Percentiles rank a stretch among this genome's conserved stretches.
These are phyloP conservation scores for Spisula solida DNA, from an alignment of 2,888 invertebrate genomes.

Conservation along the genomic window DNA sequence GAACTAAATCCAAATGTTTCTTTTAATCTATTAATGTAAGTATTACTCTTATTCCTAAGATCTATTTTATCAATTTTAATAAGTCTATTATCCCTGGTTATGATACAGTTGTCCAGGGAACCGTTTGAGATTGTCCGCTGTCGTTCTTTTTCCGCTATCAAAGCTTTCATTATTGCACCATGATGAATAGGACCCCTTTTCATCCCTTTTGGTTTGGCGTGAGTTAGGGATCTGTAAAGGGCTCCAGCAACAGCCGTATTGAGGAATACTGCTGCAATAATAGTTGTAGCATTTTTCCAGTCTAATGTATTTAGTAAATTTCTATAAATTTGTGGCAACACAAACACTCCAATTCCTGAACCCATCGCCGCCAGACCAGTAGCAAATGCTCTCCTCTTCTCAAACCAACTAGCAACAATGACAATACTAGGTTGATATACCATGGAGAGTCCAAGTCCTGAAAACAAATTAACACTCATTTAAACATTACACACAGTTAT, in stretches of 20 bases:
- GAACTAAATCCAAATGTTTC: constrained; percentile 82
- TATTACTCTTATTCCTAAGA: constrained; percentile 78
- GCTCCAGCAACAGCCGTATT: constrained; percentile 93
- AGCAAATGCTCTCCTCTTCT: constrained; percentile 97
- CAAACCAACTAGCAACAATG: constrained; percentile 98
- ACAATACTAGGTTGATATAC: constrained; percentile 98
- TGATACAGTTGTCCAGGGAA: constrained; percentile 86
- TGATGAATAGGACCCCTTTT: constrained; percentile 79
- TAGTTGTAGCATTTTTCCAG: constrained; percentile 93
- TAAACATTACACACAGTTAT: background rate
- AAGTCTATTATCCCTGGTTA: constrained; percentile 86
- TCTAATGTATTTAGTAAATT: constrained; percentile 77
- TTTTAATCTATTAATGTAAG: constrained; percentile 80
- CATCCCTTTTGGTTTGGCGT: constrained; percentile 76
- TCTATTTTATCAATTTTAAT: constrained; percentile 83
- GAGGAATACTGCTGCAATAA: constrained; percentile 94
- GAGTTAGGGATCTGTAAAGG: constrained; percentile 94
- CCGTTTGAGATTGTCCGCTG: constrained; percentile 86
- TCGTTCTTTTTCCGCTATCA: constrained; percentile 86
- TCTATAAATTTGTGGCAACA: constrained; percentile 92
- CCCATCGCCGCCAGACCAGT: constrained; percentile 98
- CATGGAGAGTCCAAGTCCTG: constrained; percentile 94
- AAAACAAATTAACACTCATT: constrained; percentile 34
- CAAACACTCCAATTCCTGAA: constrained; percentile 96
- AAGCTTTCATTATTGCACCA: constrained; percentile 86